phyloP scores from a whole-genome alignment of 1,140 invertebrate species.

The Gryon sp. region DNA sequence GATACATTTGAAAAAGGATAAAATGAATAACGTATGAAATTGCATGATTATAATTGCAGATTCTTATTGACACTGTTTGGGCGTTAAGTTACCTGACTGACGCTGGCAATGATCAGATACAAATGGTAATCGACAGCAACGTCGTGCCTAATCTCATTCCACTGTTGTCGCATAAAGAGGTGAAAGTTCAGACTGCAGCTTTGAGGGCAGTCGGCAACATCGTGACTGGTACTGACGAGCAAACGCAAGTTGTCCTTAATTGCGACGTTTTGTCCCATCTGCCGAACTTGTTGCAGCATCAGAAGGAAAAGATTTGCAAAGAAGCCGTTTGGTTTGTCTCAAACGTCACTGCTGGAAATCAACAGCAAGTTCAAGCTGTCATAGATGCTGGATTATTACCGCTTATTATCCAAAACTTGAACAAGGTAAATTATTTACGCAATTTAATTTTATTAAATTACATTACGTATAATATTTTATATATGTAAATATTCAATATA shows the following conservation, averaged over 20 bases:
- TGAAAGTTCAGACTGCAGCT: slow-evolving; percentile 98
- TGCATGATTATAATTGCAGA: slow-evolving; percentile 83
- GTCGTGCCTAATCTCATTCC: slow-evolving; percentile 97
- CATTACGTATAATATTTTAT: too few species aligned
- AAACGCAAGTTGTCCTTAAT: slow-evolving; percentile 88
- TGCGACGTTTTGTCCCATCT: slow-evolving; percentile 94
- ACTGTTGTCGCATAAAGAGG: slow-evolving; percentile 96
- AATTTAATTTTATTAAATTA: neutral
- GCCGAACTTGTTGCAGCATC: slow-evolving; percentile 92
- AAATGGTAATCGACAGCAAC: slow-evolving; percentile 98
- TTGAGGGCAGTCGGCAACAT: slow-evolving; percentile 98
- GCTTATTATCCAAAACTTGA: slow-evolving; percentile 95
- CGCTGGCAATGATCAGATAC: slow-evolving; percentile 98
- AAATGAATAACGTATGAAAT: too few species aligned
- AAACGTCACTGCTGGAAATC: slow-evolving; percentile 99
- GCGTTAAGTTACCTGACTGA: slow-evolving; percentile 99
- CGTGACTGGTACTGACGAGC: slow-evolving; percentile 99
- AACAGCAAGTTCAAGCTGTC: slow-evolving; percentile 97
- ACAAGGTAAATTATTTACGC: slow-evolving; percentile 76
- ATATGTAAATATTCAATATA: too few species aligned
- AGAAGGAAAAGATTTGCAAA: slow-evolving; percentile 91
- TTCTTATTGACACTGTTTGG: slow-evolving; percentile 99
- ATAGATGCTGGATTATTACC: slow-evolving; percentile 97
- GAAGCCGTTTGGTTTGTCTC: slow-evolving; percentile 99
- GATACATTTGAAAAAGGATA: too few species aligned